Evolutionary conservation across 2,797 vertebrate genomes (phyloP), one percentile per base, ranked within the genome.

Genomic region (Propithecus deckenii): DNA sequence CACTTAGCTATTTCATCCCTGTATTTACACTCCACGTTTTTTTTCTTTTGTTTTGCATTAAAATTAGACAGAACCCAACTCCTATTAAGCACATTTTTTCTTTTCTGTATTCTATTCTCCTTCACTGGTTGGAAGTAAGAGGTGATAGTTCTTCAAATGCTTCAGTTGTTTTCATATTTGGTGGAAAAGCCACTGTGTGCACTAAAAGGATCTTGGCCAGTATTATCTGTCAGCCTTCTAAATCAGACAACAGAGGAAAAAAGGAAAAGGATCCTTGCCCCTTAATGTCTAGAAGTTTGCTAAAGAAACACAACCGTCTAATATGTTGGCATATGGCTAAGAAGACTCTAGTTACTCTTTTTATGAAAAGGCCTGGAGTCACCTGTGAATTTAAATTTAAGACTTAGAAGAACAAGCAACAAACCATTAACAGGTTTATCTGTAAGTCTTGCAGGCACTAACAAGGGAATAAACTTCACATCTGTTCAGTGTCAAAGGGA

Each of bases 311-410:
- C 14, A 71, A 25, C 6, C 59, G 72, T 74, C 61, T 91, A 83
- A 30, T 78, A 52, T 43, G 38, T 41, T 57, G 48, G n/a, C 7
- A n/a, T 61, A 46, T 55, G 76, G 17, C 28, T 35, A 75, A 7
- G 13, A 38, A 22, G 1, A 80, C 14, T 38, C 8, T 7, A 76
- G 38, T 10, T n/a, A 43, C 18, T 50, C 50, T 86, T 65, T 67
- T 22, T 65, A 15, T 74, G 32, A 67, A 76, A 74, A 83, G 11
- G 25, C n/a, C n/a, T 59, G 7, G 18, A 88, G 91, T 92, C 69
- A 69, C 18, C 7, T 15, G 32, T 38, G 76, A 83, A 79, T 95
- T 86, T 85, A 97, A 81, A 90, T 72, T 93, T 90, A 87, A 95
- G 71, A 81, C 28, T 95, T 71, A 76, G 46, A 95, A 94, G 38